These are phyloP conservation scores for Hippoglossus hippoglossus DNA, from an alignment of 2,797 vertebrate genomes.

Conservation along the genomic window DNA sequence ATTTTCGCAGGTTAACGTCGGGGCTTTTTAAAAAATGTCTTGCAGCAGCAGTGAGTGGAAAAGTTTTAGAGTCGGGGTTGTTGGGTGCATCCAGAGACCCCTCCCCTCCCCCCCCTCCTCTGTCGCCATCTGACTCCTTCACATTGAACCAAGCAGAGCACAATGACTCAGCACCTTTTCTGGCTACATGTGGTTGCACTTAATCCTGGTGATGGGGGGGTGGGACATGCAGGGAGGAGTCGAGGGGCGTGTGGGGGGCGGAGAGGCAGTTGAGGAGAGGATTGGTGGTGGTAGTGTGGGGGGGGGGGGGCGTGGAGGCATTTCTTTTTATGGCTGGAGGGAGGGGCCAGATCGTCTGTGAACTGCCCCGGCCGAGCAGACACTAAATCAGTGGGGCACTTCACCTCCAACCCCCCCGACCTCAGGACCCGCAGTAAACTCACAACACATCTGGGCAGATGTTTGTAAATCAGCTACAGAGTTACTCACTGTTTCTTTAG, in stretches of 20 bases:
- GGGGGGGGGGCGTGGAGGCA: background rate
- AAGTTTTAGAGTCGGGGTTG: constrained; percentile 20
- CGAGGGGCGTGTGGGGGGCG: constrained; percentile 8
- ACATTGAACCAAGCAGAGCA: constrained; percentile 38
- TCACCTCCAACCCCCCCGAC: too few species aligned
- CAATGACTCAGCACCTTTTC: constrained; percentile 80
- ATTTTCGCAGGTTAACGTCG: background rate
- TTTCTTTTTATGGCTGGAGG: constrained; percentile 10
- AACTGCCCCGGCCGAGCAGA: background rate
- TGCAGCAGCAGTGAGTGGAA: constrained; percentile 1
- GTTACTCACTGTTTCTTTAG: too few species aligned
- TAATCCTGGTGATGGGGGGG: constrained; percentile 39
- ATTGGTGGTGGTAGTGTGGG: too few species aligned
- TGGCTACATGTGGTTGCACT: constrained; percentile 77
- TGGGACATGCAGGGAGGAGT: background rate
- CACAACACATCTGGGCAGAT: too few species aligned
- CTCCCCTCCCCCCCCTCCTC: too few species aligned
- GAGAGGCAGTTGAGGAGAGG: background rate
- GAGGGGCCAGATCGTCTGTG: constrained; percentile 20
- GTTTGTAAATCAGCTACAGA: too few species aligned
- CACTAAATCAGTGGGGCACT: too few species aligned
- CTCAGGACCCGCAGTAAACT: too few species aligned
- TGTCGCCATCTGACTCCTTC: background rate
- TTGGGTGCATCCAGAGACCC: constrained; percentile 24
- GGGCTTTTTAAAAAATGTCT: background rate